Base-by-base conservation (phyloP, 2,888 invertebrate genomes). In the Tuta absoluta region DNA sequence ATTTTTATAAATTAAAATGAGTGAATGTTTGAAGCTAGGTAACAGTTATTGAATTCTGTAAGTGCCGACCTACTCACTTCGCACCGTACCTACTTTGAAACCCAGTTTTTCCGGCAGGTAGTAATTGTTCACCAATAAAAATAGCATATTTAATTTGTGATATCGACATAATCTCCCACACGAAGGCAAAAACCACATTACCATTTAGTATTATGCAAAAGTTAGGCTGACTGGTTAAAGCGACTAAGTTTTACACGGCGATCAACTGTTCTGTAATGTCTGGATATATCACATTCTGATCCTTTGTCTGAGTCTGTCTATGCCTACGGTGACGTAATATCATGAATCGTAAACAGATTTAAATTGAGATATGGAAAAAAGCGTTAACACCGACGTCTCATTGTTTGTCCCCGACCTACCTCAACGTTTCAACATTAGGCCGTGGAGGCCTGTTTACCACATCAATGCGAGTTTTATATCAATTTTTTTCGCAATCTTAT, bases 391-490 rank as follows among this genome's bases (percentile, higher is more conserved):
- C 69, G 67, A 65, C 72, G 69, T 66, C 68, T 68, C 67, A 17
- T 57, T 65, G 53, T 67, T 65, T 65, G 51, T 62, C 71, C 78
- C 70, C 72, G 82, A 87, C 86, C 88, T 86, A 77, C 84, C 86
- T 75, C 86, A 88, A 89, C 80, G 73, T 24, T 65, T 58, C 23
- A 65, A 66, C 67, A 70, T 71, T 72, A 69, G 67, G 66, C 68
- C 67, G 72, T 69, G n/a, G 8, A 33, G 33, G 33, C 33, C 10
- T 33, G 68, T 48, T 48, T 24, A 24, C 48, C 48, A 61, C 60
- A 60, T 10, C 21, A 12, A 45, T 14, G 8, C 28, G 14, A 17
- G 28, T 48, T 48, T 49, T 28, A 12, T 28, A 48, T 28, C 24
- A 23, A 19, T 5, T 33, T 48, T 48, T 58, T 37, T 17, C 33